Base-by-base conservation (phyloP, 2,113 vertebrate species). In the Calidris pygmaea region DNA sequence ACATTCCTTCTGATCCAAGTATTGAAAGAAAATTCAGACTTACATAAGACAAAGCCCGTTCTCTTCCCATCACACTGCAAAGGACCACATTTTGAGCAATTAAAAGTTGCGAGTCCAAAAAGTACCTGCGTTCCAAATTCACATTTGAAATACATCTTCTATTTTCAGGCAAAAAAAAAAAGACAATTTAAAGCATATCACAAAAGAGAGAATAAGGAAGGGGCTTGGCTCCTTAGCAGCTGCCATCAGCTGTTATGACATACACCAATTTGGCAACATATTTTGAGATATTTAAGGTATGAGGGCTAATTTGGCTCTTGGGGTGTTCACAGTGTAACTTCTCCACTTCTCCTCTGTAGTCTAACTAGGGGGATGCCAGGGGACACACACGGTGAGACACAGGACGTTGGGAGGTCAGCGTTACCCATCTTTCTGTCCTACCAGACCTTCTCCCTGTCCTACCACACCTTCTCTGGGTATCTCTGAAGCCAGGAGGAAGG, bases 341-440 rank as follows among this genome's bases (percentile, higher is more conserved):
- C 79, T 80, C 91, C 95, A 89, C 89, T 89, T 95, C 60, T 75
- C 75, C 72, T 96, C 87, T 85, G 35, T 45, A 83, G 91, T 88
- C 73, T 95, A 96, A 94, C 93, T 89, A 89, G 70, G 80, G 78
- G 89, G 76, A 91, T 78, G n/a, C 18, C 14, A 14, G 84, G 83
- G 88, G 71, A 93, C 72, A 65, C 63, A 16, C 1, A 5, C 62
- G 91, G 58, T 84, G 53, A 80, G 77, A 81, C 41, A 17, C 18
- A 19, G 58, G 58, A 39, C 12, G 83, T 78, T 47, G 74, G 87
- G 87, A 96, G 74, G 72, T 45, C 6, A 53, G 27, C 11, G 5
- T 80, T 91, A 43, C 68, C 89, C 75, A 47, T 90, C 95, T 95
- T 17, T 45, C 55, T 82, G 68, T 87, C 81, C 77, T 91, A 30